These are phyloP conservation scores for Chascanopsetta lugubris DNA, from an alignment of 2,113 vertebrate species.

Conservation along the genomic window DNA sequence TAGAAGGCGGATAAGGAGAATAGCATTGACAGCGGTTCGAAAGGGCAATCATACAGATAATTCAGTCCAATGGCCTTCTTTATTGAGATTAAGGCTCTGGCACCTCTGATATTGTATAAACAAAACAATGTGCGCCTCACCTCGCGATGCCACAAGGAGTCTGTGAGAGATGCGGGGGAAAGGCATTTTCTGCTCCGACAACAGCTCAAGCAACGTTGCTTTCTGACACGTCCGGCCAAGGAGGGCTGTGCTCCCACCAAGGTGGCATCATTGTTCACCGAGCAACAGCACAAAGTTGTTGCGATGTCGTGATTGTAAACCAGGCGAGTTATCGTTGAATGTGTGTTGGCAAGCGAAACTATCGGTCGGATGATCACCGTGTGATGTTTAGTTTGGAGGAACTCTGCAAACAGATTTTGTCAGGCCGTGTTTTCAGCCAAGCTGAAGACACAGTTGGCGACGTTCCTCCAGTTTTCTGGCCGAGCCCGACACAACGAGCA, in stretches of 20 bases:
- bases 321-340: constrained; percentile 31
- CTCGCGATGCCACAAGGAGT: constrained; percentile 60
- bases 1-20: constrained; percentile 73
- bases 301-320: constrained; percentile 48
- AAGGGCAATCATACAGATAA: constrained; percentile 79
- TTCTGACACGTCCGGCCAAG: constrained; percentile 40
- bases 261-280: constrained; percentile 35
- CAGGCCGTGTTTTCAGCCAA: neutral
- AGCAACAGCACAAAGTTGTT: constrained; percentile 19
- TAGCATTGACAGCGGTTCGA: constrained; percentile 76
- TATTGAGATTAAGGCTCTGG: constrained; percentile 71
- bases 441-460: neutral
- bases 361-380: neutral
- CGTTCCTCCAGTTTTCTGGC: neutral
- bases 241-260: constrained; percentile 28
- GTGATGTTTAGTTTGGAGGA: constrained; percentile 8
- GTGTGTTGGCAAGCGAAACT: constrained; percentile 1
- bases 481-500: no score
- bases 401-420: constrained; percentile 34
- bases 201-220: constrained; percentile 30
- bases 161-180: constrained; percentile 28
- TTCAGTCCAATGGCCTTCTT: constrained; percentile 75
- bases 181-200: constrained; percentile 46
- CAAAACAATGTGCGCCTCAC: constrained; percentile 71
- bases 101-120: constrained; percentile 73